Percentiles rank a stretch among this genome's conserved stretches.
Evolutionary conservation across 2,797 vertebrate genomes (phyloP).

Genomic region (Carapus acus): DNA sequence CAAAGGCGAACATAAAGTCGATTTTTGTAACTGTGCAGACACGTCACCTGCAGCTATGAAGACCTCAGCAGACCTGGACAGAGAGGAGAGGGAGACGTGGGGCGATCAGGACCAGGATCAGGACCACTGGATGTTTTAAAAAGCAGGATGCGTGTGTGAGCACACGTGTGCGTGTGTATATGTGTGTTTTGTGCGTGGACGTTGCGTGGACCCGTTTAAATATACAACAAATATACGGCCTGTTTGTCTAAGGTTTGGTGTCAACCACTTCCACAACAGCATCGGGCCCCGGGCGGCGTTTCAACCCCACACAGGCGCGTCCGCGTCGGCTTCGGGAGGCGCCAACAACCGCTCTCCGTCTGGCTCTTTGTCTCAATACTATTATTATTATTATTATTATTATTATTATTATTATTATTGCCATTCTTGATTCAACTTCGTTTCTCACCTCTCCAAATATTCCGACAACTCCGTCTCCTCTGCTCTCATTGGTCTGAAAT

Average conservation of each 20-base stretch:
- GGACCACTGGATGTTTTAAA: conserved; percentile 46
- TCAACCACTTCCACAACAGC: conserved; percentile 50
- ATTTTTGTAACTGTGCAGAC: conserved; percentile 48
- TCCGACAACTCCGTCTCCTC: not conserved
- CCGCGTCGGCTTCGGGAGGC: conserved; percentile 42
- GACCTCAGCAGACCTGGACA: conserved; percentile 49
- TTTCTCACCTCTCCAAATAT: not conserved
- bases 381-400: conserved; percentile 20
- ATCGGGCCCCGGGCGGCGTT: conserved; percentile 45
- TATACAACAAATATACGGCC: conserved; percentile 55
- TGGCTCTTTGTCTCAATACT: conserved; percentile 9
- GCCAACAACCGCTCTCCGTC: conserved; percentile 36
- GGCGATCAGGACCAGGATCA: conserved; percentile 43
- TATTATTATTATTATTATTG: conserved; percentile 14
- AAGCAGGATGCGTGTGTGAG: conserved; percentile 1
- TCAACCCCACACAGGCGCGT: conserved; percentile 40
- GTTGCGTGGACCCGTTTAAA: conserved; percentile 51
- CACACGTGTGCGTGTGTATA: no score
- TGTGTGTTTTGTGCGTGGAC: conserved; percentile 14
- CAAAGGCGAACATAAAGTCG: conserved; percentile 45
- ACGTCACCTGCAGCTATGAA: conserved; percentile 61
- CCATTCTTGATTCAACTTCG: conserved; percentile 2
- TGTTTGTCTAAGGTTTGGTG: conserved; percentile 58
- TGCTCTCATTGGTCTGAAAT: conserved; percentile 5
- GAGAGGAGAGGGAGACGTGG: conserved; percentile 27